Percentiles rank a stretch among this genome's conserved stretches.
phyloP scores from a whole-genome alignment of 1,140 invertebrate genomes.

The Hydropsyche tenuis region DNA sequence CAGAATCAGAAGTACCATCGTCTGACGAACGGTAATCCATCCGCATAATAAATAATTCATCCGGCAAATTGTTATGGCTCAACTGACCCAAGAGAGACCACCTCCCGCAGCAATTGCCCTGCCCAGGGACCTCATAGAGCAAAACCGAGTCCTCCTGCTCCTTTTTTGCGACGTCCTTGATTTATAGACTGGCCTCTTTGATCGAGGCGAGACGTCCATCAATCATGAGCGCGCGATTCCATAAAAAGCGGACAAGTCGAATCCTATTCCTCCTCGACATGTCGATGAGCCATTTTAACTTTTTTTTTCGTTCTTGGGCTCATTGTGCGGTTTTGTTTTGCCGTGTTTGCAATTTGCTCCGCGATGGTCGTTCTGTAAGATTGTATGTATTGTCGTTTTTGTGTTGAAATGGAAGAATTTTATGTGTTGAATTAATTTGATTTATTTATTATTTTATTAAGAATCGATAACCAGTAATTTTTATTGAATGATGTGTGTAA shows the following conservation, averaged over 20 bases:
- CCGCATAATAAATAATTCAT: conserved; percentile 29
- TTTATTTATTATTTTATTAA: too few species aligned
- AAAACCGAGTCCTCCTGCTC: too few species aligned
- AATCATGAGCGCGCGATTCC: conserved; percentile 3
- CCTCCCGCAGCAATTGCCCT: neutral
- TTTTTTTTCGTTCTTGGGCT: neutral
- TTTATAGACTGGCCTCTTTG: conserved; percentile 33
- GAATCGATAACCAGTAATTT: too few species aligned
- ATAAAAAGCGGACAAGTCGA: neutral
- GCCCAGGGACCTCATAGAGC: neutral
- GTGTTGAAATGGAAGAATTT: too few species aligned
- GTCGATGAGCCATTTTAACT: neutral
- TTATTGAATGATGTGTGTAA: too few species aligned
- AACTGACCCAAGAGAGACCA: neutral
- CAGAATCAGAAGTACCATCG: neutral
- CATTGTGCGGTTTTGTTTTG: neutral
- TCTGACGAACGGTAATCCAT: neutral
- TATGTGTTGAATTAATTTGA: too few species aligned
- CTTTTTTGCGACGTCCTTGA: conserved; percentile 4
- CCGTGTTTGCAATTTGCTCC: neutral
- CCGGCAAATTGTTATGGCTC: conserved; percentile 24
- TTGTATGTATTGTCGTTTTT: too few species aligned
- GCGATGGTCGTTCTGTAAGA: neutral
- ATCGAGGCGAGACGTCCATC: conserved; percentile 17
- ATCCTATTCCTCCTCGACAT: neutral